Evolutionary conservation across 2,888 invertebrate species (phyloP).

Genomic region (Camponotus fellah): DNA sequence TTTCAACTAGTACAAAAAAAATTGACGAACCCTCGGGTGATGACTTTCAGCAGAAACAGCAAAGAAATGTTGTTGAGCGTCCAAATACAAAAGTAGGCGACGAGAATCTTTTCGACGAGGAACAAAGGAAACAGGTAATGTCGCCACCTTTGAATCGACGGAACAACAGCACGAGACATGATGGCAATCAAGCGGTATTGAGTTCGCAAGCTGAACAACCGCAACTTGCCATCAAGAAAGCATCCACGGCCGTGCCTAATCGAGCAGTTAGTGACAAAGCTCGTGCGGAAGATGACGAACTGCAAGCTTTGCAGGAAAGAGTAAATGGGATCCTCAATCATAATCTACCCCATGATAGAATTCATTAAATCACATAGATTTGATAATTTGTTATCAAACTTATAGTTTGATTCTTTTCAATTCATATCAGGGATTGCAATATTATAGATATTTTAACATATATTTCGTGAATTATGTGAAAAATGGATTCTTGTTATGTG

Average conservation of each 20-base stretch:
- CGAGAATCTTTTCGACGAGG: slow-evolving; percentile 37
- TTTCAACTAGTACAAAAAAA: slow-evolving; percentile 75
- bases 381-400: slow-evolving; percentile 6
- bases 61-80: slow-evolving; percentile 43
- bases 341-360: neutral
- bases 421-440: neutral
- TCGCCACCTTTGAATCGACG: slow-evolving; percentile 62
- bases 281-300: slow-evolving; percentile 62
- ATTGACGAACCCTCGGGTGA: slow-evolving; percentile 68
- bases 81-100: slow-evolving; percentile 41
- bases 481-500: neutral
- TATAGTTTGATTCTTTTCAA: neutral
- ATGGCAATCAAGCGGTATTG: neutral
- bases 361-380: neutral
- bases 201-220: slow-evolving; percentile 38
- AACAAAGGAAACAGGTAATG: slow-evolving; percentile 70
- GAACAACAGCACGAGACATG: slow-evolving; percentile 19
- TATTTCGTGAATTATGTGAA: neutral
- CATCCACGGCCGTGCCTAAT: slow-evolving; percentile 51
- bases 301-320: slow-evolving; percentile 67
- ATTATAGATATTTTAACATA: neutral
- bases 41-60: slow-evolving; percentile 52
- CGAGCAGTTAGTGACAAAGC: slow-evolving; percentile 28
- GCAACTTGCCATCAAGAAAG: slow-evolving; percentile 48
- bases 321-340: slow-evolving; percentile 65